Evolutionary conservation across 2,113 vertebrate genomes (phyloP).

Genomic region (Tiliqua scincoides): DNA sequence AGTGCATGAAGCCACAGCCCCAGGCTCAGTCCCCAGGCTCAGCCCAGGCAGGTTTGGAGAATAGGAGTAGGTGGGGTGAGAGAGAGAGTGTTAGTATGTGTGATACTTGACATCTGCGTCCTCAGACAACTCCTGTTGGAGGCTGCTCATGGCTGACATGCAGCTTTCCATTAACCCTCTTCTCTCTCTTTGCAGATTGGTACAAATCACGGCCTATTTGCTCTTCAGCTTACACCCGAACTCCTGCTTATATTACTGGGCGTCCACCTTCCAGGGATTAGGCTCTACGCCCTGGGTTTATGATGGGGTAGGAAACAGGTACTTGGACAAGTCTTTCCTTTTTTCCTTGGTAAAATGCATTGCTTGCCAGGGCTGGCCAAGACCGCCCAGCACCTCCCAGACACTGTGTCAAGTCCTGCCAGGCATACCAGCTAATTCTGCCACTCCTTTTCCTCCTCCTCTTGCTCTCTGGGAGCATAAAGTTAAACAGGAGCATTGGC

Average conservation of each 20-base stretch:
- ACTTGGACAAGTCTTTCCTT: neutral
- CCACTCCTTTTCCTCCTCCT: no score
- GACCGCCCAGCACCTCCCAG: no score
- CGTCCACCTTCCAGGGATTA: conserved; percentile 89
- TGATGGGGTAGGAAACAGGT: conserved; percentile 93
- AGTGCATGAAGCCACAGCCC: no score
- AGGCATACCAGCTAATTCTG: no score
- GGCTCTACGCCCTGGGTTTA: conserved; percentile 94
- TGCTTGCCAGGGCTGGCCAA: no score
- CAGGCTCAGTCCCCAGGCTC: no score
- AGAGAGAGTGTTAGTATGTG: no score
- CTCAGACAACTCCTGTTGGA: neutral
- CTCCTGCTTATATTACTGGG: conserved; percentile 96
- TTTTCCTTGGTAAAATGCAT: rapidly evolving
- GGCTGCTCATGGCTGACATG: neutral
- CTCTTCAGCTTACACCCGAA: conserved; percentile 94
- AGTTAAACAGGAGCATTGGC: no score
- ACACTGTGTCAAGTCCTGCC: no score
- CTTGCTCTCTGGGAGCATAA: no score
- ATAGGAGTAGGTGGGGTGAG: no score
- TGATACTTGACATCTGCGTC: neutral
- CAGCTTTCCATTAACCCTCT: rapidly evolving
- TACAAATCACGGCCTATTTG: conserved; percentile 91
- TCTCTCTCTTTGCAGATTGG: conserved; percentile 79
- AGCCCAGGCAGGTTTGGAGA: no score